phyloP scores from a whole-genome alignment of 2,113 vertebrate genomes.

The Lipophrys pholis region DNA sequence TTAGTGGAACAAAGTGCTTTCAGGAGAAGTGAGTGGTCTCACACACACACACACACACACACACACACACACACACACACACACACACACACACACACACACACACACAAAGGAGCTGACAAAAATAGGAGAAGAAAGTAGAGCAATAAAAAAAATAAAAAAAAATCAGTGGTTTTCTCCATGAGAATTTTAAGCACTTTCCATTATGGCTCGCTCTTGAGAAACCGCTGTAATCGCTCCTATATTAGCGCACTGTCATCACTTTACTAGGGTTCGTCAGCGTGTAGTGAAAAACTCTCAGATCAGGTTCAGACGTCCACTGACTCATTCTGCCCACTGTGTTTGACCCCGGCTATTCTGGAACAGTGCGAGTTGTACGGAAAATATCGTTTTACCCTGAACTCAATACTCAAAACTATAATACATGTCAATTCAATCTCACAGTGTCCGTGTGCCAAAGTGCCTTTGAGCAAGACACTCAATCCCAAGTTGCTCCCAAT shows the following conservation, averaged over 20 bases:
- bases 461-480: too few species aligned
- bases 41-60: background rate
- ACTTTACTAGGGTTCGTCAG: constrained; percentile 62
- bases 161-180: constrained; percentile 59
- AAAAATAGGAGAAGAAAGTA: constrained; percentile 63
- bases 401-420: too few species aligned
- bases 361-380: too few species aligned
- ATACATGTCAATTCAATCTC: too few species aligned
- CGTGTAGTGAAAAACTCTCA: constrained; percentile 53
- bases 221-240: constrained; percentile 66
- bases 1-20: constrained; percentile 50
- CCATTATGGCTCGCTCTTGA: constrained; percentile 56
- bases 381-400: too few species aligned
- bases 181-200: constrained; percentile 60
- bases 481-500: too few species aligned
- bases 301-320: constrained; percentile 37
- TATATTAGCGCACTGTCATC: constrained; percentile 60
- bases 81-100: too few species aligned
- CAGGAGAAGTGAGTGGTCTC: constrained; percentile 40
- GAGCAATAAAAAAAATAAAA: constrained; percentile 62
- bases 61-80: too few species aligned
- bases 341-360: constrained; percentile 40
- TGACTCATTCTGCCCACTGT: constrained; percentile 64
- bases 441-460: too few species aligned
- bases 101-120: constrained; percentile 46